phyloP scores from a whole-genome alignment of 2,888 invertebrate species.

The Andrena praecox region DNA sequence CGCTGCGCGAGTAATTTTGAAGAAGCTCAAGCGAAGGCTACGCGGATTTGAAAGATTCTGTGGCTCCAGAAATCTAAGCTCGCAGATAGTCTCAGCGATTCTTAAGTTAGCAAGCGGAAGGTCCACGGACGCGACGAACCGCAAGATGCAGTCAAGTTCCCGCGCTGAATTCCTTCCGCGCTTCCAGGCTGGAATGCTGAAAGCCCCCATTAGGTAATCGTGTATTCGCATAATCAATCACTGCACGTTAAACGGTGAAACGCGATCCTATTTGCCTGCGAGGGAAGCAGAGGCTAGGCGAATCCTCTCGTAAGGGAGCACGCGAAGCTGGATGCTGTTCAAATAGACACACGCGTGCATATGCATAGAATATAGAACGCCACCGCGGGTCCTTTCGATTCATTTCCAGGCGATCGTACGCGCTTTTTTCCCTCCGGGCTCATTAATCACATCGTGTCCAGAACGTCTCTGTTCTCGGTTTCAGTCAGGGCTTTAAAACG shows the following conservation, averaged over 20 bases:
- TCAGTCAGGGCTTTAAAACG: not conserved
- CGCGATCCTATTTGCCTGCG: slow-evolving; percentile 78
- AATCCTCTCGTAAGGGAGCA: slow-evolving; percentile 32
- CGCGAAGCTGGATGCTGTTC: slow-evolving; percentile 47
- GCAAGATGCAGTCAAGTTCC: slow-evolving; percentile 21
- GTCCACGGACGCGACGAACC: slow-evolving; percentile 10
- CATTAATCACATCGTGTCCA: slow-evolving; percentile 54
- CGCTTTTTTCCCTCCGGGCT: not conserved
- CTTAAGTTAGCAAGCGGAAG: not conserved
- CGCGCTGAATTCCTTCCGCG: slow-evolving; percentile 28
- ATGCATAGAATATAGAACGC: slow-evolving; percentile 64
- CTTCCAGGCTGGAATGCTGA: slow-evolving; percentile 18
- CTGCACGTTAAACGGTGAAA: slow-evolving; percentile 76
- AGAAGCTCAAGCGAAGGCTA: too few relatives aligned
- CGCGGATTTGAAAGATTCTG: too few relatives aligned
- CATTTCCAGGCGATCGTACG: slow-evolving; percentile 25
- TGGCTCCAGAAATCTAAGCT: too few relatives aligned
- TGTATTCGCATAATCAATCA: slow-evolving; percentile 82
- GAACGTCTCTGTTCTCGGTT: not conserved
- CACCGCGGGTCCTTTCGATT: slow-evolving; percentile 30
- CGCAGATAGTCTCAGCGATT: too few relatives aligned
- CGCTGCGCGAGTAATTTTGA: too few relatives aligned
- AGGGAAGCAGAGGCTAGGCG: slow-evolving; percentile 41
- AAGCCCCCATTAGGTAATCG: slow-evolving; percentile 74
- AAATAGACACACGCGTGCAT: slow-evolving; percentile 63